A percentile compares a stretch with the other conserved stretches of the same genome.
phyloP scores from a whole-genome alignment of 2,888 invertebrate genomes.

The Apotomis turbidana region DNA sequence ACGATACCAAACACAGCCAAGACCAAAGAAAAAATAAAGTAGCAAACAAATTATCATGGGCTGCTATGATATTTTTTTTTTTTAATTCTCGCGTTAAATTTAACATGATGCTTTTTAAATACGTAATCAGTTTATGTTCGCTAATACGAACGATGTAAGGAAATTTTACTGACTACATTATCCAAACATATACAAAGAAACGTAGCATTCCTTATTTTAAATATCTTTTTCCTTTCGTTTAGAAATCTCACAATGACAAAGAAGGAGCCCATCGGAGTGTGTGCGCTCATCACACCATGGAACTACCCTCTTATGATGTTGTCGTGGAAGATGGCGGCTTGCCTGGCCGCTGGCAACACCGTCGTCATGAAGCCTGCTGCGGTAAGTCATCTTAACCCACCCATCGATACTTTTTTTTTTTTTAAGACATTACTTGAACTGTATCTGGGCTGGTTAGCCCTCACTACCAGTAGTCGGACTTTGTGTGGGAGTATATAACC shows the following conservation, averaged over 20 bases:
- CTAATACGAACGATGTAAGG: constrained; percentile 13
- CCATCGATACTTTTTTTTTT: too few species aligned
- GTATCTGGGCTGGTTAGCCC: too few species aligned
- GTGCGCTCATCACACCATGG: constrained; percentile 97
- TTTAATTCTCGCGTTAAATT: neutral
- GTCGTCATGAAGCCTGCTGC: constrained; percentile 98
- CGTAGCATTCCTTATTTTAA: neutral
- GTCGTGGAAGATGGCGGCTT: constrained; percentile 99
- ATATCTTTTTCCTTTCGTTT: neutral
- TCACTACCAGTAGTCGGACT: too few species aligned
- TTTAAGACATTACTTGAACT: too few species aligned
- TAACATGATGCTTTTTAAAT: neutral
- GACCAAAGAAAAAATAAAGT: too few species aligned
- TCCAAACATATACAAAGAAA: neutral
- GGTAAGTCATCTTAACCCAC: constrained; percentile 66
- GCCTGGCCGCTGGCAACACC: constrained; percentile 97
- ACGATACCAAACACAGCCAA: too few species aligned
- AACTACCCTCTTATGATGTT: constrained; percentile 99
- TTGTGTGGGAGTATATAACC: too few species aligned
- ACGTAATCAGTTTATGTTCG: constrained; percentile 36
- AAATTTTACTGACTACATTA: constrained; percentile 9
- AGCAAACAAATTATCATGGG: too few species aligned
- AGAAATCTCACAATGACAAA: constrained; percentile 93
- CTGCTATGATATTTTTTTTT: too few species aligned
- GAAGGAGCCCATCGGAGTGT: constrained; percentile 96